phyloP scores from a whole-genome alignment of 2,888 invertebrate genomes.

The Chymomyza amoena region DNA sequence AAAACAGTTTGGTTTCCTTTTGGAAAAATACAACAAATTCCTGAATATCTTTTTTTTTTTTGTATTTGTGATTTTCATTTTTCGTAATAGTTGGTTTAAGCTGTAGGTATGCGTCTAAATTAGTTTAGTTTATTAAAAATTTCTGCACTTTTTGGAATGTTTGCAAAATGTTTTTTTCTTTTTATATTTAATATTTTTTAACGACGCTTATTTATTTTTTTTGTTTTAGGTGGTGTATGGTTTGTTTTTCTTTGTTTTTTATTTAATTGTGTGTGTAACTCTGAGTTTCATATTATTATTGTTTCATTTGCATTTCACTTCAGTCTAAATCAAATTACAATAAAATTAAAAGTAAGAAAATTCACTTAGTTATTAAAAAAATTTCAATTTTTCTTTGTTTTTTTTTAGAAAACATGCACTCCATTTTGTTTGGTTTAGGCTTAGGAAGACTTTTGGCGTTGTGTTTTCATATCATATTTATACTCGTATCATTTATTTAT shows the following conservation, averaged over 20 bases:
- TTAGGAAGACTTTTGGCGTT: slow-evolving; percentile 76
- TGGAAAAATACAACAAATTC: slow-evolving; percentile 25
- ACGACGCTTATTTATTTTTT: not conserved
- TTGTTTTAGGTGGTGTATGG: not conserved
- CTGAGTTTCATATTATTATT: slow-evolving; percentile 24
- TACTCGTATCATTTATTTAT: slow-evolving; percentile 8
- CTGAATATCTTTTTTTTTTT: slow-evolving; percentile 15
- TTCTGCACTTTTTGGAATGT: slow-evolving; percentile 4
- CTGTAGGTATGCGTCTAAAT: not conserved
- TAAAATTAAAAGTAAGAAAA: not conserved
- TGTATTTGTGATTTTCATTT: slow-evolving; percentile 63
- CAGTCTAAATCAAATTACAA: slow-evolving; percentile 59
- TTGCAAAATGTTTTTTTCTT: slow-evolving; percentile 6
- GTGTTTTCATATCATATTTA: slow-evolving; percentile 54
- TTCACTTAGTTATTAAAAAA: slow-evolving; percentile 26
- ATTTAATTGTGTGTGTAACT: not conserved
- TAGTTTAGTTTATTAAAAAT: slow-evolving; percentile 12
- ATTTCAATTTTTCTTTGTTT: slow-evolving; percentile 32
- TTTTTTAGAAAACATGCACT: slow-evolving; percentile 39
- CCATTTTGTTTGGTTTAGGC: slow-evolving; percentile 48
- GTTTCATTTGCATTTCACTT: slow-evolving; percentile 47
- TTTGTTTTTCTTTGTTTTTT: not conserved
- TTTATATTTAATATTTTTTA: not conserved
- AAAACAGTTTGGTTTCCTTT: slow-evolving; percentile 19
- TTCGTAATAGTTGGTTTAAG: not conserved